These are phyloP conservation scores for Meloe dianella DNA, from an alignment of 2,888 invertebrate genomes.

Conservation along the genomic window DNA sequence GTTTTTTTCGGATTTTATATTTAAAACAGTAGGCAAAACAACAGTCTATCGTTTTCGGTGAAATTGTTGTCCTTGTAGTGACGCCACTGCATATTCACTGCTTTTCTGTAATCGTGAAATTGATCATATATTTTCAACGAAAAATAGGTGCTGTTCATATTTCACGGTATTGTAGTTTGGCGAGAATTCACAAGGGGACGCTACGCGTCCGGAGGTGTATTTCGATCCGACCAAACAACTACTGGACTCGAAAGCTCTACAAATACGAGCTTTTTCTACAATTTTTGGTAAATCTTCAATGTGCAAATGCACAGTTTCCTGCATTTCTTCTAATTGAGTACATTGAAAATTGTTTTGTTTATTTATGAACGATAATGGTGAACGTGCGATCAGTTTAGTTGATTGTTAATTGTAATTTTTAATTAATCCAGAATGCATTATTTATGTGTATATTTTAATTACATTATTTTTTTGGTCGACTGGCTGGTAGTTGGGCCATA, in stretches of 20 bases:
- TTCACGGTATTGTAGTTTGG: constrained; percentile 51
- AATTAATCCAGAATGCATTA: too few relatives aligned
- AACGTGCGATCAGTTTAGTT: not conserved
- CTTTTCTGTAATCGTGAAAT: not conserved
- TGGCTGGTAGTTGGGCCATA: constrained; percentile 56
- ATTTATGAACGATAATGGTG: not conserved
- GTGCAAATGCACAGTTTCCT: too few relatives aligned
- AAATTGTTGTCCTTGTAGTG: not conserved
- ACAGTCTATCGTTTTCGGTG: too few relatives aligned
- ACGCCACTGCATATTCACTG: not conserved
- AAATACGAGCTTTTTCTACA: not conserved
- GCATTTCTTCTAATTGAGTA: too few relatives aligned
- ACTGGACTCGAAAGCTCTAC: constrained; percentile 16
- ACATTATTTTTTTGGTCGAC: constrained; percentile 56
- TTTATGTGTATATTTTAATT: not conserved
- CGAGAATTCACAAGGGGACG: constrained; percentile 48
- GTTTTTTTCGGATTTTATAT: not conserved
- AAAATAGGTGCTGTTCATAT: constrained; percentile 47
- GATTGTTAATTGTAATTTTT: not conserved
- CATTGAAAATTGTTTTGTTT: too few relatives aligned
- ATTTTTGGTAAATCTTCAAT: too few relatives aligned
- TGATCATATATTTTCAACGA: constrained; percentile 14
- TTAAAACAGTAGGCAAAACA: not conserved
- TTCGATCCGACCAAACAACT: constrained; percentile 29
- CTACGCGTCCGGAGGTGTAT: constrained; percentile 37